Percentiles rank a stretch among this genome's conserved stretches.
phyloP scores from a whole-genome alignment of 2,797 vertebrate species.

The Lutjanus argentimaculatus region DNA sequence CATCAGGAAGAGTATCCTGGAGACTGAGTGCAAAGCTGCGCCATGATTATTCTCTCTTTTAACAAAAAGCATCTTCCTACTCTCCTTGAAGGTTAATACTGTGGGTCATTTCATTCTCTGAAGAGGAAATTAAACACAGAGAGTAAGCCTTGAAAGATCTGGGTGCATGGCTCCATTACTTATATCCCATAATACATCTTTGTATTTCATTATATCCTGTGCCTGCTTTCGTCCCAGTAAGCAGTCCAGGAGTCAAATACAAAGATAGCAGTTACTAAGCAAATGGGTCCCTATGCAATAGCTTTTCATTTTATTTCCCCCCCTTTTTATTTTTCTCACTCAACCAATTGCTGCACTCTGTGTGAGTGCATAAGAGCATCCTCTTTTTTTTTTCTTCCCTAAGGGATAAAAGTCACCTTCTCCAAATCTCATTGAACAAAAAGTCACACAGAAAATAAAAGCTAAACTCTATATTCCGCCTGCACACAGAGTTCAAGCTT shows the following conservation, averaged over 20 bases:
- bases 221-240: slow-evolving; percentile 78
- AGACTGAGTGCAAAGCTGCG: slow-evolving; percentile 55
- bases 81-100: slow-evolving; percentile 78
- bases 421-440: slow-evolving; percentile 87
- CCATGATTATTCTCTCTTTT: slow-evolving; percentile 71
- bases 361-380: slow-evolving; percentile 79
- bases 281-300: slow-evolving; percentile 77
- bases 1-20: slow-evolving; percentile 31
- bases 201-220: slow-evolving; percentile 83
- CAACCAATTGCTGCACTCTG: slow-evolving; percentile 73
- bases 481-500: slow-evolving; percentile 83
- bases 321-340: slow-evolving; percentile 64
- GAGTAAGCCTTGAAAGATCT: slow-evolving; percentile 80
- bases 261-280: slow-evolving; percentile 84
- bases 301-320: slow-evolving; percentile 61
- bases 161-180: slow-evolving; percentile 79
- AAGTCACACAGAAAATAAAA: slow-evolving; percentile 86
- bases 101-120: slow-evolving; percentile 80
- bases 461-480: slow-evolving; percentile 81
- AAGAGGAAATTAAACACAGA: slow-evolving; percentile 80
- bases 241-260: slow-evolving; percentile 82
- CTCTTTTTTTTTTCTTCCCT: slow-evolving; percentile 71
- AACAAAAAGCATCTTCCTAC: slow-evolving; percentile 70
- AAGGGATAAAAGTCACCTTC: slow-evolving; percentile 87
- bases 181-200: slow-evolving; percentile 83